Base-by-base conservation (phyloP, 2,888 invertebrate genomes). In the Eilema depressum region DNA sequence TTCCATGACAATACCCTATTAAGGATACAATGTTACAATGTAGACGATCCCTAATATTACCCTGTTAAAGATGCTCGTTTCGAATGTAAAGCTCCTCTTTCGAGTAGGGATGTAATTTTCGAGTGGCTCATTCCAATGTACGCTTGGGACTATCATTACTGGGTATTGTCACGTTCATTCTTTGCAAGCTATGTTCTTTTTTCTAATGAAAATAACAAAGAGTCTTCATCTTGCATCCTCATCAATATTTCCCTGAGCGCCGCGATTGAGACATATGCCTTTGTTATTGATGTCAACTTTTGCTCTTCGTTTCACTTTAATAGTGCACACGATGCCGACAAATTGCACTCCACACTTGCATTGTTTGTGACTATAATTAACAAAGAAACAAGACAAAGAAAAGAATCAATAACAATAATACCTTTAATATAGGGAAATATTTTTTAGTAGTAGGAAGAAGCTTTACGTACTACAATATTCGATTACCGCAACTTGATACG, bases 1-100 rank as follows among this genome's bases (percentile, higher is more conserved):
- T 86, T 88, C 80, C 81, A 85, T 83, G 84, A 94, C 92, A 94
- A 92, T 92, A 81, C 85, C 78, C 89, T 85, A 92, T 92, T 91
- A 91, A 68, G 83, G 81, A 87, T 82, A 89, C 92, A 91, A 91
- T 89, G 89, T 86, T 84, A 85, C 85, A 83, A 72, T 81, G 74
- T 83, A 81, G 79, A 75, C 79, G 79, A 74, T 77, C 72, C 76
- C 77, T 79, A 83, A 83, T 81, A 81, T 80, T 81, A 78, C 73
- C 77, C 74, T 78, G 79, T 78, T 80, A 83, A 80, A 84, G 80
- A 79, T 78, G 81, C 82, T 82, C 82, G 79, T 84, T 80, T 80
- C 74, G 75, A 79, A 80, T 80, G 74, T 79, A 82, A 81, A 79
- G 79, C 73, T 83, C 75, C 78, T 82, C 80, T 84, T 81, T 81